These are phyloP conservation scores for Alosa sapidissima DNA, from an alignment of 2,797 vertebrate genomes.

Conservation along the genomic window DNA sequence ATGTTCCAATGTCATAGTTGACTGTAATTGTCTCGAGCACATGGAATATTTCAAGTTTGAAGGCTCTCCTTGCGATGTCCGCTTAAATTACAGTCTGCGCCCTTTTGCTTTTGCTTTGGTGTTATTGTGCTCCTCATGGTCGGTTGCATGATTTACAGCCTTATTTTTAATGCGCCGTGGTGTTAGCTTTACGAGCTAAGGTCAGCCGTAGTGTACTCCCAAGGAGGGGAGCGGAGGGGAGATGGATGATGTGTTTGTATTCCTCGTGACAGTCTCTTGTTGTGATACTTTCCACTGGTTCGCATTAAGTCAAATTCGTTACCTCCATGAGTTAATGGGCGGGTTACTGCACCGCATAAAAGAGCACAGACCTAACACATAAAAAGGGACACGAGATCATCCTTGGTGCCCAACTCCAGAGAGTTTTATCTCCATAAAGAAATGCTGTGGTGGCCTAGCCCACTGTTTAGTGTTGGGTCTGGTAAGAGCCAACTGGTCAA, in stretches of 20 bases:
- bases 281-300: constrained; percentile 43
- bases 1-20: constrained; percentile 42
- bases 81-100: constrained; percentile 52
- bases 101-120: constrained; percentile 45
- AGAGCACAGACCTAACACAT: constrained; percentile 24
- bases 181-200: constrained; percentile 45
- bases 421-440: background rate
- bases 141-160: constrained; percentile 44
- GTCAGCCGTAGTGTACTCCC: constrained; percentile 35
- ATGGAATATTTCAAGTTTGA: constrained; percentile 53
- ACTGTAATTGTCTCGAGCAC: constrained; percentile 41
- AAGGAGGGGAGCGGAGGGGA: constrained; percentile 15
- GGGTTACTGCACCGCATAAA: constrained; percentile 13
- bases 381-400: constrained; percentile 30
- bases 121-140: constrained; percentile 48
- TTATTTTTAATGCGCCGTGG: constrained; percentile 49
- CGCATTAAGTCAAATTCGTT: constrained; percentile 33
- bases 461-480: background rate
- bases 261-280: constrained; percentile 42
- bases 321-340: constrained; percentile 26
- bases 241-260: constrained; percentile 46
- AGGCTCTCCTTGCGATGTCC: constrained; percentile 35
- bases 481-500: background rate
- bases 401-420: background rate
- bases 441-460: background rate